A percentile compares a stretch with the other conserved stretches of the same genome.
phyloP scores from a whole-genome alignment of 2,113 vertebrate species.

The Cinclus cinclus region DNA sequence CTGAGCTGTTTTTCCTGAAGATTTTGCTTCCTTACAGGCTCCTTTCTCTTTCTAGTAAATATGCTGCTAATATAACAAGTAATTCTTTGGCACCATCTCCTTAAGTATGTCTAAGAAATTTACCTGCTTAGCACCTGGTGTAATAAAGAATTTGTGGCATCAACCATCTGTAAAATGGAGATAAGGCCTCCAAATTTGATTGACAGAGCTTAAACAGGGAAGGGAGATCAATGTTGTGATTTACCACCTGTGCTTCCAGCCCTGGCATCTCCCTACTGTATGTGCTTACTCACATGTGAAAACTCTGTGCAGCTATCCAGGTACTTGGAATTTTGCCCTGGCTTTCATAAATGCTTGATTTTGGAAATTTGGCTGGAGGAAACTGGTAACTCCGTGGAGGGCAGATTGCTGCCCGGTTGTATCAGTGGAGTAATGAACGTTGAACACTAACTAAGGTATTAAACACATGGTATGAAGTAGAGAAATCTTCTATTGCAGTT shows the following conservation, averaged over 20 bases:
- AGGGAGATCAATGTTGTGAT: neutral
- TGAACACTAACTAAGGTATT: rapidly evolving
- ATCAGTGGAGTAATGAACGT: rapidly evolving
- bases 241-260: neutral
- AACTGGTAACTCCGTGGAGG: neutral
- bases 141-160: neutral
- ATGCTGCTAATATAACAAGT: neutral
- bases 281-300: neutral
- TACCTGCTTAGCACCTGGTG: neutral
- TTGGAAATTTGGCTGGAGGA: neutral
- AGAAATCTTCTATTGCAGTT: neutral
- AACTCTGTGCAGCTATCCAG: neutral
- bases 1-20: neutral
- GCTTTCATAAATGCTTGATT: neutral
- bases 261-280: rapidly evolving
- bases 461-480: neutral
- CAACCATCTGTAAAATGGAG: neutral
- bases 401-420: neutral
- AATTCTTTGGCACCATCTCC: neutral
- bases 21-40: neutral
- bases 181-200: neutral
- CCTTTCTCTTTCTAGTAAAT: neutral
- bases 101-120: neutral
- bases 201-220: neutral
- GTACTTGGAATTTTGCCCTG: neutral